Base-by-base conservation (phyloP, 2,888 invertebrate species). In the Galeruca laticollis region DNA sequence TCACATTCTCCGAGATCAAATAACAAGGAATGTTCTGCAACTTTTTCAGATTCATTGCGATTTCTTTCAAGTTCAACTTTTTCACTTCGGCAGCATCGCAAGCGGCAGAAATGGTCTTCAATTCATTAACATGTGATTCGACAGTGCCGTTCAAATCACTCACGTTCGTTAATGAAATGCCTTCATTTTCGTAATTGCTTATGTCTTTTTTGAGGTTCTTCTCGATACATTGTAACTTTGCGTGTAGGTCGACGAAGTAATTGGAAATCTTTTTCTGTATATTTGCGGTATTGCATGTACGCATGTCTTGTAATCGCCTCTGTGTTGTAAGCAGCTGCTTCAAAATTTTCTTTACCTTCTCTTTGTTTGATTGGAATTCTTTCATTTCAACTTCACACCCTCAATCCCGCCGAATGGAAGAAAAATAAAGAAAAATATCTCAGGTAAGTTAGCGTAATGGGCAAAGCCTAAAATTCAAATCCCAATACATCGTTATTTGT, bases 1-100 rank as follows among this genome's bases (percentile, higher is more conserved):
- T 69, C 0, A 56, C 66, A 15, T 59, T 40, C 3, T 71, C 66
- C 6, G 68, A 72, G 15, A 77, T 20, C 60, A 79, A 68, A 70
- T 76, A 77, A 33, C 75, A 75, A 20, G 80, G 80, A n/a, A 70
- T 68, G 26, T 69, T 57, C 20, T 75, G 67, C 8, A 76, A 65
- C 4, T 74, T 66, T 26, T 71, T 72, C 13, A 80, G 59, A 33
- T 75, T 73, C 11, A 70, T 57, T 18, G 78, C 49, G 8, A 78
- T 64, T n/a, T 60, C 69, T 57, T 70, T 74, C 33, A 78, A 52
- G 66, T 80, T 80, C 6, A 76, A 49, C 69, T 78, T 79, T 35
- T 73, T 76, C 6, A 68, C 57, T 5, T 67, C 67, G 1, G 71
- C 21, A 6, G 64, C 54, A 11, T 74, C 68, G 4, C 71, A 73